These are phyloP conservation scores for Chrysomela aeneicollis DNA, from an alignment of 2,888 invertebrate genomes.

Conservation along the genomic window DNA sequence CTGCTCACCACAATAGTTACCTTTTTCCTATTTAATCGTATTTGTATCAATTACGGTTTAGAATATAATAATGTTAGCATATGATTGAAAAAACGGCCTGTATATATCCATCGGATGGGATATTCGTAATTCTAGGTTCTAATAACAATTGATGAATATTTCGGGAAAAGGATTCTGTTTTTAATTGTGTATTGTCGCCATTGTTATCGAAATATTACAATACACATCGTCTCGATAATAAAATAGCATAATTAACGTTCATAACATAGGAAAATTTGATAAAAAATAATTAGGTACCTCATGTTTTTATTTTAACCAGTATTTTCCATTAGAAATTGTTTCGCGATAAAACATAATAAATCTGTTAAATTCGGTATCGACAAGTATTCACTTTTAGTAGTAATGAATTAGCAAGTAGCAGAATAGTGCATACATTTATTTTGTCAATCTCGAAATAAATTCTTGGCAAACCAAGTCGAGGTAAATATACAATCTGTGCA, in stretches of 20 bases:
- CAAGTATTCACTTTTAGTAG: constrained; percentile 24
- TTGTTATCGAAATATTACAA: background rate
- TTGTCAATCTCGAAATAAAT: constrained; percentile 19
- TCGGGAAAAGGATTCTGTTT: too few relatives aligned
- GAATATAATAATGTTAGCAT: too few relatives aligned
- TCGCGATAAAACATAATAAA: background rate
- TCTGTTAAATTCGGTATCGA: constrained; percentile 5
- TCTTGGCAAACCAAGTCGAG: background rate
- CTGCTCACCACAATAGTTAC: too few relatives aligned
- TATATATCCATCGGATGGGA: too few relatives aligned
- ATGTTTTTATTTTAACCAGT: background rate
- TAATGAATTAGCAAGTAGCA: too few relatives aligned
- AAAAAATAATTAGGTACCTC: too few relatives aligned
- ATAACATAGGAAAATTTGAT: background rate
- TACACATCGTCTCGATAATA: background rate
- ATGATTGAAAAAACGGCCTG: too few relatives aligned
- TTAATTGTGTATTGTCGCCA: background rate
- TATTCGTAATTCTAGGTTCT: too few relatives aligned
- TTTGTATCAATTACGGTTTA: too few relatives aligned
- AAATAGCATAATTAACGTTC: background rate
- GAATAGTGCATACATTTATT: background rate
- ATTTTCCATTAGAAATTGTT: constrained; percentile 19
- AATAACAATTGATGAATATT: too few relatives aligned
- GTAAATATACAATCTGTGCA: background rate
- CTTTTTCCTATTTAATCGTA: too few relatives aligned